These are phyloP conservation scores for Brachionus calyciflorus DNA, from an alignment of 1,140 invertebrate species.

Conservation along the genomic window DNA sequence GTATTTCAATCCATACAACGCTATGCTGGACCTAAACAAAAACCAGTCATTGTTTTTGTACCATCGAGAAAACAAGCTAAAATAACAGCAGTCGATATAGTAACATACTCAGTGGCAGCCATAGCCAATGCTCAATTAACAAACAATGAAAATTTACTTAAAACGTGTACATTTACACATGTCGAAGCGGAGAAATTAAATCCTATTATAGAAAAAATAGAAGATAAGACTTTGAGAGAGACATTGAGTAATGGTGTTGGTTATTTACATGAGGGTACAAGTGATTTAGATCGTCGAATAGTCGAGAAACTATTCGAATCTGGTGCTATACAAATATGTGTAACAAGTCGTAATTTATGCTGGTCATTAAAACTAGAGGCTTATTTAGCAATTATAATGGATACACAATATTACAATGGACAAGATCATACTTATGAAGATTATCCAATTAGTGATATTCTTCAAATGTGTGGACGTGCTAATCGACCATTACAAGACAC, in stretches of 20 bases:
- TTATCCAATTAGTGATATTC: constrained; percentile 91
- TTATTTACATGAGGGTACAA: constrained; percentile 91
- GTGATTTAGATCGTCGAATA: constrained; percentile 74
- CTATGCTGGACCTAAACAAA: constrained; percentile 71
- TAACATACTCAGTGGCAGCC: constrained; percentile 87
- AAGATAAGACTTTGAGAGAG: constrained; percentile 78
- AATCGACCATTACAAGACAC: constrained; percentile 80
- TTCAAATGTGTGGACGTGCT: constrained; percentile 87
- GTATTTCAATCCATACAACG: constrained; percentile 89
- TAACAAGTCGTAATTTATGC: constrained; percentile 81
- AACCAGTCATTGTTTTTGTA: constrained; percentile 93
- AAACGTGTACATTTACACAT: not conserved
- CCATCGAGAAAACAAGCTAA: constrained; percentile 87
- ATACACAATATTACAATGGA: constrained; percentile 95
- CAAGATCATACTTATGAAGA: constrained; percentile 81
- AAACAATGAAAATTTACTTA: not conserved
- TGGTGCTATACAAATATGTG: constrained; percentile 87
- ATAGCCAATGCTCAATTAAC: constrained; percentile 70
- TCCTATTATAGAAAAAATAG: constrained; percentile 79
- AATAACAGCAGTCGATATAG: constrained; percentile 86
- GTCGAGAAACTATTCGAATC: constrained; percentile 88
- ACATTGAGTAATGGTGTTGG: constrained; percentile 88
- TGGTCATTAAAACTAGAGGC: constrained; percentile 84
- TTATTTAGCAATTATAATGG: constrained; percentile 92
- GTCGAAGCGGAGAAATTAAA: constrained; percentile 72